Evolutionary conservation across 2,113 vertebrate genomes (phyloP).

Genomic region (Tyto alba): DNA sequence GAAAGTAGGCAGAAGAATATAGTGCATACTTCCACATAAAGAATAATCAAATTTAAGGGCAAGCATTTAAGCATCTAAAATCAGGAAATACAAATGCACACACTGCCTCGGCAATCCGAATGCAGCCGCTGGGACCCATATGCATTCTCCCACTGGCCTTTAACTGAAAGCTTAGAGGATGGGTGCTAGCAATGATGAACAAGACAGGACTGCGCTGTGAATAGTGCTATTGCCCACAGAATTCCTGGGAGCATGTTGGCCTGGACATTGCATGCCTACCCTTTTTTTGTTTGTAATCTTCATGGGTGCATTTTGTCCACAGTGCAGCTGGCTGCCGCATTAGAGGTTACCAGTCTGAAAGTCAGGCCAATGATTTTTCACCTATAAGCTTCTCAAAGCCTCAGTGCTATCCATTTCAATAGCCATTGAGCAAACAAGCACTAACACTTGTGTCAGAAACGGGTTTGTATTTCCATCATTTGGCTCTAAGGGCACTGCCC

Average conservation of each 20-base stretch:
- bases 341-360: not conserved
- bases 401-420: not conserved
- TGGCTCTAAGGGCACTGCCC: not conserved
- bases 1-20: not conserved
- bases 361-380: not conserved
- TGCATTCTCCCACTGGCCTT: not conserved
- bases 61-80: not conserved
- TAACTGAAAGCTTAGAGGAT: not conserved
- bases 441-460: not conserved
- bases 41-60: not conserved
- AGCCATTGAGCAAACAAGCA: rapidly evolving
- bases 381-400: not conserved
- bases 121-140: not conserved
- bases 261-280: not conserved
- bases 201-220: not conserved
- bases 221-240: not conserved
- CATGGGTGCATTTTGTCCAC: not conserved
- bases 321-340: not conserved
- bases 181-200: not conserved
- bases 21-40: not conserved
- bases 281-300: not conserved
- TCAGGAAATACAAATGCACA: not conserved
- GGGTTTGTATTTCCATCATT: not conserved
- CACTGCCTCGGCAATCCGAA: not conserved
- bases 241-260: rapidly evolving